Percentiles rank a stretch among this genome's conserved stretches.
Evolutionary conservation across 2,113 vertebrate species (phyloP).

Genomic region (Myrmecobius fasciatus): DNA sequence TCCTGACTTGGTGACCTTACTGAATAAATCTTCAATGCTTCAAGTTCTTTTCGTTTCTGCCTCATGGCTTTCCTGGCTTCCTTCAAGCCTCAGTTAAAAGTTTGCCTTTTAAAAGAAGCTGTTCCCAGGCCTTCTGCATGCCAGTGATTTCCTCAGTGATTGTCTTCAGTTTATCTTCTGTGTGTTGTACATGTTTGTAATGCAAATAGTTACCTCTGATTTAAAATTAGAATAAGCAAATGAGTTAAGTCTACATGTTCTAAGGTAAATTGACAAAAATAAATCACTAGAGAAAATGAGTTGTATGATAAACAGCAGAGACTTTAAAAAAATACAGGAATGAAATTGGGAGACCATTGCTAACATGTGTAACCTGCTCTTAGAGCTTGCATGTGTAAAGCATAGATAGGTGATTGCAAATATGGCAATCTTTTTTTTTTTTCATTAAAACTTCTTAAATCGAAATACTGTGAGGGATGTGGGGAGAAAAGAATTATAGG

Average conservation of each 20-base stretch:
- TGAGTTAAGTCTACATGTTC: background rate
- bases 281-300: background rate
- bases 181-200: background rate
- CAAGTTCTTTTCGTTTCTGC: too few species aligned
- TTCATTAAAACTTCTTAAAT: background rate
- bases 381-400: background rate
- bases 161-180: background rate
- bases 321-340: background rate
- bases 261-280: background rate
- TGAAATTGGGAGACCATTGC: background rate
- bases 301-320: background rate
- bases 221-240: slow-evolving; percentile 6
- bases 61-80: background rate
- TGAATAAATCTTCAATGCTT: background rate
- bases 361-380: background rate
- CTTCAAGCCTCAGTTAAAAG: background rate
- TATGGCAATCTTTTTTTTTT: background rate
- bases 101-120: background rate
- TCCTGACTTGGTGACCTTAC: background rate
- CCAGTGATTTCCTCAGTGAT: background rate
- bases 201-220: background rate
- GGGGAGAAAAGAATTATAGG: background rate
- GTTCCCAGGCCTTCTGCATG: background rate
- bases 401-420: background rate
- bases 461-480: background rate